Evolutionary conservation across 2,888 invertebrate species (phyloP).

Genomic region (Thera obeliscata): DNA sequence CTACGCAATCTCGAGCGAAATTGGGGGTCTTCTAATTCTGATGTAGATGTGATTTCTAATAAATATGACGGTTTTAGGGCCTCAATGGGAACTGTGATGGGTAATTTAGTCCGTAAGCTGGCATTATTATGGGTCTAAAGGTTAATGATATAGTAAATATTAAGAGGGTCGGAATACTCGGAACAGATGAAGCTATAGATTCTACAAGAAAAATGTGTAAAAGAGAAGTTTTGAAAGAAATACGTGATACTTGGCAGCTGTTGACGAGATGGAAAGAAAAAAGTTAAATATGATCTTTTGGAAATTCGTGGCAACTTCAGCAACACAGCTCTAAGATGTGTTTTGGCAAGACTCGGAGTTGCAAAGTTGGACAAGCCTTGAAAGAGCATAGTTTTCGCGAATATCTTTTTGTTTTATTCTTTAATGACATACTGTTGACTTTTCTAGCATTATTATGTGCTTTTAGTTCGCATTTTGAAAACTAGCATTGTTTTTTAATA

Average conservation of each 20-base stretch:
- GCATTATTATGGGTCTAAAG: conserved; percentile 47
- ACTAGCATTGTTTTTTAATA: neutral
- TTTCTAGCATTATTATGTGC: conserved; percentile 24
- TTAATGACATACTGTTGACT: conserved; percentile 30
- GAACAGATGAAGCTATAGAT: conserved; percentile 40
- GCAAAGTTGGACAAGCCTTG: conserved; percentile 41
- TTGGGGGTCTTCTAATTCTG: conserved; percentile 52
- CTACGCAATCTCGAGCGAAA: conserved; percentile 60
- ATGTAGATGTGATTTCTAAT: conserved; percentile 46
- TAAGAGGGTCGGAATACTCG: conserved; percentile 33
- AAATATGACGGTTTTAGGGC: conserved; percentile 45
- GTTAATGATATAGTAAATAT: conserved; percentile 50
- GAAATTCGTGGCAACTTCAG: conserved; percentile 42
- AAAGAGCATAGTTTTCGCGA: conserved; percentile 34
- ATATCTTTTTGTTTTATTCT: conserved; percentile 35
- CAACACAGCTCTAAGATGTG: conserved; percentile 42
- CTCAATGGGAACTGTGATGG: conserved; percentile 43
- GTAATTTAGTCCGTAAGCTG: conserved; percentile 46
- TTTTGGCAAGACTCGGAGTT: conserved; percentile 45
- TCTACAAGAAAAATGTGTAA: conserved; percentile 34
- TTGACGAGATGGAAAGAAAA: conserved; percentile 38
- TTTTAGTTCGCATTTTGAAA: conserved; percentile 7
- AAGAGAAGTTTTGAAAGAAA: conserved; percentile 40
- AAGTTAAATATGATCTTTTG: conserved; percentile 44
- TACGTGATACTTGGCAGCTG: conserved; percentile 45